A percentile compares a stretch with the other conserved stretches of the same genome.
phyloP scores from a whole-genome alignment of 1,140 invertebrate species.

The Anoplolepis gracilipes region DNA sequence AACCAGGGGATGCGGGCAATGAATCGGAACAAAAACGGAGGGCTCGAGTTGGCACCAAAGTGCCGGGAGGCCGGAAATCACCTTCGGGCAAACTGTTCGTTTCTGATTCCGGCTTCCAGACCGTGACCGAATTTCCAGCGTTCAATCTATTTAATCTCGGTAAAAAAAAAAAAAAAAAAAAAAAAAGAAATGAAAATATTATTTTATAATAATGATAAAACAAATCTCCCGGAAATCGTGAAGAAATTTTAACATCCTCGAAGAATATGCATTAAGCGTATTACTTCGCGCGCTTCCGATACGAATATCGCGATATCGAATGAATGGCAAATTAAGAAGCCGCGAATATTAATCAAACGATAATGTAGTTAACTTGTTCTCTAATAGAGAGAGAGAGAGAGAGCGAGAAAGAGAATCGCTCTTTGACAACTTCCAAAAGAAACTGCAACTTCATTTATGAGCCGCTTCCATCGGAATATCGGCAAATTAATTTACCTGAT shows the following conservation, averaged over 20 bases:
- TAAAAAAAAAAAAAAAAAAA: not conserved
- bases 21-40: conserved; percentile 41
- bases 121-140: conserved; percentile 41
- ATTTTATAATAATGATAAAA: conserved; percentile 38
- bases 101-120: conserved; percentile 61
- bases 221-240: not conserved
- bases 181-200: conserved; percentile 12
- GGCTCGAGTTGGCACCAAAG: conserved; percentile 39
- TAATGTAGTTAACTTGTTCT: not conserved
- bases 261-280: not conserved
- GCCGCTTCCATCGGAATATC: conserved; percentile 17
- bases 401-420: not conserved
- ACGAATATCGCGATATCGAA: not conserved
- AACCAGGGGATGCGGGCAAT: conserved; percentile 37
- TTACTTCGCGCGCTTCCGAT: conserved; percentile 7
- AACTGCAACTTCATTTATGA: conserved; percentile 36
- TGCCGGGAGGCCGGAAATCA: conserved; percentile 53
- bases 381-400: not conserved
- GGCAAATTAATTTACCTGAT: conserved; percentile 51
- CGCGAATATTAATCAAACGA: conserved; percentile 27
- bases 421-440: conserved; percentile 47
- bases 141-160: conserved; percentile 50
- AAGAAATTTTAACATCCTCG: not conserved
- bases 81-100: conserved; percentile 47
- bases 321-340: conserved; percentile 34